Percentiles rank a stretch among this genome's conserved stretches.
Conservation (phyloP, 2,113 vertebrate genomes). For the Arvicanthis niloticus region DNA sequence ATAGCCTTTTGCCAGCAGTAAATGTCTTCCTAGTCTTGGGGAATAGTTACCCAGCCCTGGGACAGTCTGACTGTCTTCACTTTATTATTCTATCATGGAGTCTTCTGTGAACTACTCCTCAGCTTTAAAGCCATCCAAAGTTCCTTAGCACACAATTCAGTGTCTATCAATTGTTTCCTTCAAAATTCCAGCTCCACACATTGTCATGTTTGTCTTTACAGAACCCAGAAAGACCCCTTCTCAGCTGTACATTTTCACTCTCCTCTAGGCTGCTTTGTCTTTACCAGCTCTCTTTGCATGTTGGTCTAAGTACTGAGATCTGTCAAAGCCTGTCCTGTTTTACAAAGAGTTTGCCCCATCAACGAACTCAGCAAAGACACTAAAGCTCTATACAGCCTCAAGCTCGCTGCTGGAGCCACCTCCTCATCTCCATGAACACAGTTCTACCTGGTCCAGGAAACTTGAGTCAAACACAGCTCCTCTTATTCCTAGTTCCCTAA, state of each 20-base stretch:
- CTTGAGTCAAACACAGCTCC: background rate
- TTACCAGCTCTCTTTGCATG: background rate
- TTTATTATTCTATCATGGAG: background rate
- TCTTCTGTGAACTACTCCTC: background rate
- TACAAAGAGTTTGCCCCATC: background rate
- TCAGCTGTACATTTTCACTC: background rate
- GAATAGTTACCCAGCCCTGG: background rate
- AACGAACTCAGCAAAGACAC: background rate
- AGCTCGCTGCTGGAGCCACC: background rate
- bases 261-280: background rate
- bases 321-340: background rate
- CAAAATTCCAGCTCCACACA: background rate
- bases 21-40: background rate
- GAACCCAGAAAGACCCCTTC: background rate
- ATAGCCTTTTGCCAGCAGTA: background rate
- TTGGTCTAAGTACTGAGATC: background rate
- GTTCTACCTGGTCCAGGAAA: background rate
- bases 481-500: background rate
- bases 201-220: background rate
- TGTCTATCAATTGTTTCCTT: background rate
- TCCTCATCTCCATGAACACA: background rate
- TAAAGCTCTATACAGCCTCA: background rate
- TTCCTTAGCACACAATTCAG: background rate
- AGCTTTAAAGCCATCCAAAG: background rate
- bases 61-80: background rate